Conservation (phyloP, 2,113 vertebrate genomes). For the Penelope pileata region DNA sequence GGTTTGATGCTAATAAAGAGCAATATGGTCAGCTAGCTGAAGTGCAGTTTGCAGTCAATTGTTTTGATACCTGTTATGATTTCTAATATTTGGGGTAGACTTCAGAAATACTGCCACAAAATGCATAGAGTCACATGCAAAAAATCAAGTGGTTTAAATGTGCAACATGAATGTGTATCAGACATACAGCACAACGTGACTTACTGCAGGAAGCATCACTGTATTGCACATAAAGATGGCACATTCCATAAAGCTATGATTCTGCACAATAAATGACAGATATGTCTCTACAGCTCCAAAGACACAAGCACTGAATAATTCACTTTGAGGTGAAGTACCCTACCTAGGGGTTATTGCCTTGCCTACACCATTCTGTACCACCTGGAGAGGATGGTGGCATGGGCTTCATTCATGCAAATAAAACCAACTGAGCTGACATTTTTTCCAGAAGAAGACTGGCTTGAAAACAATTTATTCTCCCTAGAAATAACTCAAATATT, state of each 20-base stretch:
- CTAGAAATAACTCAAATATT: not conserved
- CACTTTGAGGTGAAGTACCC: not conserved
- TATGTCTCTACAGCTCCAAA: not conserved
- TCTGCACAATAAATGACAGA: not conserved
- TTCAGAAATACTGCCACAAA: not conserved
- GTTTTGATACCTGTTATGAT: not conserved
- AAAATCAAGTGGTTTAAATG: not conserved
- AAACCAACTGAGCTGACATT: not conserved
- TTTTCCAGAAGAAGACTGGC: not conserved
- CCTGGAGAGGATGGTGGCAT: not conserved
- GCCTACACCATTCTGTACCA: not conserved
- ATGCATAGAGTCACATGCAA: not conserved
- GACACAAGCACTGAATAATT: not conserved
- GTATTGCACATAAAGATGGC: constrained; percentile 34
- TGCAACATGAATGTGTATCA: not conserved
- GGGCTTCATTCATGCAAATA: not conserved
- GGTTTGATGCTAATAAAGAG: not conserved
- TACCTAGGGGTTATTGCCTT: not conserved
- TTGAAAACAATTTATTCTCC: not conserved
- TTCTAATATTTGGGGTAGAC: not conserved
- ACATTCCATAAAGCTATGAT: constrained; percentile 12
- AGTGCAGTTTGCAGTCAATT: not conserved
- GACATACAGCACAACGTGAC: not conserved
- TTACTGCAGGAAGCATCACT: not conserved
- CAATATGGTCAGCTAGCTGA: not conserved